Percentiles rank a stretch among this genome's conserved stretches.
phyloP scores from a whole-genome alignment of 1,140 invertebrate species.

The Galleria mellonella region DNA sequence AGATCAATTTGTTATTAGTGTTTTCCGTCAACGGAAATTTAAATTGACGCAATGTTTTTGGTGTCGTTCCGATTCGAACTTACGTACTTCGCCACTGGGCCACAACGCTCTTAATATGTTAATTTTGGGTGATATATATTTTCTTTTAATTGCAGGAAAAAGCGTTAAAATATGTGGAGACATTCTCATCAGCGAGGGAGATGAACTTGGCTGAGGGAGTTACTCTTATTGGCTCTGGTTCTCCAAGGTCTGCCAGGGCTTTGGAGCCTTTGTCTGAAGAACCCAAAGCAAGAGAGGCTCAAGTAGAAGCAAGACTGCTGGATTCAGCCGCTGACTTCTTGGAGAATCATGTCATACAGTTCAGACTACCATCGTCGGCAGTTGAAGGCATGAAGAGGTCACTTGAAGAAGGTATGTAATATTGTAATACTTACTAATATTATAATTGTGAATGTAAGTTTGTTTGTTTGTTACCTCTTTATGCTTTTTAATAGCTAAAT shows the following conservation, averaged over 20 bases:
- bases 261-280: conserved; percentile 78
- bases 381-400: conserved; percentile 81
- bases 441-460: no score
- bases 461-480: no score
- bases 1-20: no score
- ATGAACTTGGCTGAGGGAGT: conserved; percentile 80
- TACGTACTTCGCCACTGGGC: no score
- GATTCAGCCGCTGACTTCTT: conserved; percentile 85
- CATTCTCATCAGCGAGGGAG: conserved; percentile 48
- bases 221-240: conserved; percentile 79
- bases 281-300: conserved; percentile 81
- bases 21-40: no score
- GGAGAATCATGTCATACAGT: conserved; percentile 85
- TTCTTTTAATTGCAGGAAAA: conserved; percentile 64
- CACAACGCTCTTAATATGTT: conserved; percentile 7
- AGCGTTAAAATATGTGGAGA: conserved; percentile 57
- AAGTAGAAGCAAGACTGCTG: conserved; percentile 83
- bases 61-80: no score
- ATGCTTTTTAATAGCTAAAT: no score
- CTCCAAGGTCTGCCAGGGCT: conserved; percentile 70
- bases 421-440: no score
- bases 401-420: conserved; percentile 76
- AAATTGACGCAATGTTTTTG: no score
- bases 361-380: conserved; percentile 82
- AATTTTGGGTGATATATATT: conserved; percentile 15